A percentile compares a stretch with the other conserved stretches of the same genome.
Evolutionary conservation across 2,797 vertebrate species (phyloP).

Genomic region (Synaphobranchus kaupii): DNA sequence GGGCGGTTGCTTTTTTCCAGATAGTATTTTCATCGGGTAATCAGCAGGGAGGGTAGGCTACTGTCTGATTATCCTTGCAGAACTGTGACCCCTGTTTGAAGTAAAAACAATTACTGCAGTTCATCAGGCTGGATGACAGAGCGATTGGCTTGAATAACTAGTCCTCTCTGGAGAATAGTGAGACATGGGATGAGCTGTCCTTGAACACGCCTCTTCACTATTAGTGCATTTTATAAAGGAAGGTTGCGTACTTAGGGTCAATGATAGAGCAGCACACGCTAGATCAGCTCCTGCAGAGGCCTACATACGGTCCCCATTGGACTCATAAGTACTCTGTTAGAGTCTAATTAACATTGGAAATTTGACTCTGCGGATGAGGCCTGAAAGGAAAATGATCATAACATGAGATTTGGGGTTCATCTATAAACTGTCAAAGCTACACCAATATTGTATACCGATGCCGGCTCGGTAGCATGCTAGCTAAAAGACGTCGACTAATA

Average conservation of each 20-base stretch:
- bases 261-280: background rate
- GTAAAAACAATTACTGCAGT: background rate
- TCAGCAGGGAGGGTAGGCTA: background rate
- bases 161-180: background rate
- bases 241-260: background rate
- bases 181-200: constrained; percentile 1
- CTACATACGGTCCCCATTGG: no score
- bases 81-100: background rate
- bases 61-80: constrained; percentile 4
- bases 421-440: no score
- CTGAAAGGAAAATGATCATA: no score
- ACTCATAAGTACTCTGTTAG: no score
- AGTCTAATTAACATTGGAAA: no score
- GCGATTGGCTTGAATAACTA: constrained; percentile 8
- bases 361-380: no score
- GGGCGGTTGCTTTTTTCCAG: background rate
- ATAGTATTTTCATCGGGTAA: background rate
- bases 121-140: background rate
- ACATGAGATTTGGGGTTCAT: no score
- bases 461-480: no score
- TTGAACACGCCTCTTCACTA: background rate
- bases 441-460: no score
- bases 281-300: no score
- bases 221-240: background rate
- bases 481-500: no score